Conservation (phyloP, 2,113 vertebrate species). For the Excalfactoria chinensis region DNA sequence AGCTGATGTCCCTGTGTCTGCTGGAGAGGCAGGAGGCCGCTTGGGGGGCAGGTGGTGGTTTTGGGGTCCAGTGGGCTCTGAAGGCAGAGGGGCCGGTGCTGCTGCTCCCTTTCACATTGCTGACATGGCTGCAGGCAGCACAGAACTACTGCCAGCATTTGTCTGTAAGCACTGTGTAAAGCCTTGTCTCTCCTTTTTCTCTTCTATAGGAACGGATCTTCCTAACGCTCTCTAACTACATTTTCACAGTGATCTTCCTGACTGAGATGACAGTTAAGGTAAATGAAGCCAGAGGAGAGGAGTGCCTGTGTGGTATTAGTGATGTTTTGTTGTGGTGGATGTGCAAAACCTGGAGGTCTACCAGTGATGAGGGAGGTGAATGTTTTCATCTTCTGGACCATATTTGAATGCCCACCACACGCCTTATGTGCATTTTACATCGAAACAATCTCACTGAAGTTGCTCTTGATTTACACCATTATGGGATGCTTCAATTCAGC, state of each 20-base stretch:
- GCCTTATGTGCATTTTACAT: slow-evolving; percentile 29
- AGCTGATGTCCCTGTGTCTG: neutral
- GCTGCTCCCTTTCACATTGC: slow-evolving; percentile 53
- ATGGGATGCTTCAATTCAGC: slow-evolving; percentile 48
- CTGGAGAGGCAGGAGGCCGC: neutral
- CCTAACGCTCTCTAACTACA: slow-evolving; percentile 96
- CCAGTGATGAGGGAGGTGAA: neutral
- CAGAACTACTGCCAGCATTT: accelerated
- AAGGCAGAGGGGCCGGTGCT: neutral
- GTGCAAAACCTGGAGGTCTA: neutral
- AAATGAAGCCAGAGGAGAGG: slow-evolving; percentile 37
- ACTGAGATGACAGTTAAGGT: slow-evolving; percentile 98
- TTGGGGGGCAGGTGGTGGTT: neutral
- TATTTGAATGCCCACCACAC: neutral
- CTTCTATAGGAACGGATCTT: slow-evolving; percentile 91
- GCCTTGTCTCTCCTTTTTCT: slow-evolving; percentile 4
- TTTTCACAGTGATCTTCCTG: slow-evolving; percentile 97
- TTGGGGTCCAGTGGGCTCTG: neutral
- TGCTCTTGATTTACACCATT: slow-evolving; percentile 58
- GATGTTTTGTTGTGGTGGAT: neutral
- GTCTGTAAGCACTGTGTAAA: neutral
- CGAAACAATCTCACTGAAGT: slow-evolving; percentile 30
- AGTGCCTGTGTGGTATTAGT: neutral
- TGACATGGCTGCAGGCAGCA: neutral
- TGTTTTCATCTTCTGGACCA: neutral